Conservation (phyloP, 2,888 invertebrate species). For the Trypoxylon attenuatum region DNA sequence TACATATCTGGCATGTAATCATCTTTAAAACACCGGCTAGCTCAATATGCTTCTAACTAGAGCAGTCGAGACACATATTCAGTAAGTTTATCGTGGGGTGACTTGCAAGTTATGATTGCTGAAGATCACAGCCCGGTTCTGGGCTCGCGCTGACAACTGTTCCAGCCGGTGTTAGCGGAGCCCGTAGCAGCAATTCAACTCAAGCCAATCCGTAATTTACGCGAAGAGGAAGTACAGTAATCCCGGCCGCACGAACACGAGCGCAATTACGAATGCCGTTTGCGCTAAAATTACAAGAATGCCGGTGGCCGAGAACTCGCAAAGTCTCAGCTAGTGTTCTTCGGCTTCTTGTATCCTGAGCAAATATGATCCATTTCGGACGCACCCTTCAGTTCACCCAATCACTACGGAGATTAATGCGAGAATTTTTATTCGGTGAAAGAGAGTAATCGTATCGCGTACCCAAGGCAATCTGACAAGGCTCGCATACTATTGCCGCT, state of each 20-base stretch:
- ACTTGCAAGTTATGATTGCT: neutral
- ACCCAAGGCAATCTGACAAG: neutral
- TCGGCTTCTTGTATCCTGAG: neutral
- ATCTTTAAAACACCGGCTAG: too few species aligned
- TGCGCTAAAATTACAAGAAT: conserved; percentile 3
- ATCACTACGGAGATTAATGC: neutral
- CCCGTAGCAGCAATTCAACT: conserved; percentile 4
- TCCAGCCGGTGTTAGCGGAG: conserved; percentile 14
- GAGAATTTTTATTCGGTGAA: neutral
- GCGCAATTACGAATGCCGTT: conserved; percentile 42
- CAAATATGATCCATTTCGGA: neutral
- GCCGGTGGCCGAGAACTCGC: neutral
- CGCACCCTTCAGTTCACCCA: neutral
- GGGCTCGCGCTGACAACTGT: neutral
- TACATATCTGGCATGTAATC: too few species aligned
- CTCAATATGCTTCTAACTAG: too few species aligned
- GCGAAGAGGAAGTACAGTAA: conserved; percentile 18
- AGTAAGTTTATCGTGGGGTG: conserved; percentile 1
- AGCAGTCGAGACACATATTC: too few species aligned
- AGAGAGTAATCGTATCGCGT: neutral
- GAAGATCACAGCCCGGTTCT: neutral
- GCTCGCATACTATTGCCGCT: too few species aligned
- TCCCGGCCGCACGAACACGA: conserved; percentile 21
- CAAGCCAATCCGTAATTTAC: conserved; percentile 36
- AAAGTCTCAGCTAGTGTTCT: too few species aligned